Conservation (phyloP, 2,113 vertebrate genomes). For the Oenanthe oenanthe region DNA sequence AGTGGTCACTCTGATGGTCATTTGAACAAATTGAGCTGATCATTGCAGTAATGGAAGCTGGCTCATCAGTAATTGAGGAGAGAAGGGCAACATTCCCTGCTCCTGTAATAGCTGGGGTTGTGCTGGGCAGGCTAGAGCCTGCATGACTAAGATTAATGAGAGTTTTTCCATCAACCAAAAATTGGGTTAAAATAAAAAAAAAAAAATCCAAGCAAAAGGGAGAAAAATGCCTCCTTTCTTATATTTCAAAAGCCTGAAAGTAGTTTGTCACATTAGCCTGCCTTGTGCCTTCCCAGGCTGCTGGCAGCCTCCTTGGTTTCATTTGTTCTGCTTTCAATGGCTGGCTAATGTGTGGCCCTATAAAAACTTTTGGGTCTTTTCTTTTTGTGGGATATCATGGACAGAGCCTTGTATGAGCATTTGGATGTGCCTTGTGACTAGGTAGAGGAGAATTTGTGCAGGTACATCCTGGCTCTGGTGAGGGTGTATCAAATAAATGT, state of each 20-base stretch:
- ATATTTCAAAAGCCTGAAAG: background rate
- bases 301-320: background rate
- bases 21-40: background rate
- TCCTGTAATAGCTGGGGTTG: background rate
- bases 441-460: background rate
- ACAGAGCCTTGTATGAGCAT: background rate
- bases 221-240: slow-evolving; percentile 1
- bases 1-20: background rate
- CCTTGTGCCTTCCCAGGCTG: background rate
- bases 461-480: background rate
- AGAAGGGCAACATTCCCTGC: background rate
- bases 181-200: background rate
- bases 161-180: background rate
- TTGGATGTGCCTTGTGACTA: background rate
- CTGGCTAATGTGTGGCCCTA: background rate
- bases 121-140: background rate
- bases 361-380: background rate
- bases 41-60: background rate
- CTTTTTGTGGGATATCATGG: background rate
- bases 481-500: background rate
- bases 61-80: background rate
- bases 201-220: background rate
- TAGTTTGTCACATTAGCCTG: background rate
- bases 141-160: background rate
- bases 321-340: background rate